Base-by-base conservation (phyloP, 2,797 vertebrate species). In the Cirrhinus mrigala region DNA sequence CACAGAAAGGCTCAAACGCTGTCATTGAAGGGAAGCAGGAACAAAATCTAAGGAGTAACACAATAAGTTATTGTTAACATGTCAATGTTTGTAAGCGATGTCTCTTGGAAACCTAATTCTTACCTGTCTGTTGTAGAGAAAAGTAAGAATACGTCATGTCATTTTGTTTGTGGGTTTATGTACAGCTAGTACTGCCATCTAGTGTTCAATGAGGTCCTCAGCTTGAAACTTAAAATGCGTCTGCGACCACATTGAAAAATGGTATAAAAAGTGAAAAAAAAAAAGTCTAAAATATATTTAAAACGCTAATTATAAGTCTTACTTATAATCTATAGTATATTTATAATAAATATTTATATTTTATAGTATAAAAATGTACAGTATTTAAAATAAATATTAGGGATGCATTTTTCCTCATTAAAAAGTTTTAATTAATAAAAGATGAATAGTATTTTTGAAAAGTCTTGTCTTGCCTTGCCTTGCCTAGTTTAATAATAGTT, bases 181-280 rank as follows among this genome's bases (percentile, higher is more conserved):
- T 22, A n/a, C 16, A 62, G 58, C 46, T 40, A 66, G 60, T 74
- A 62, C 74, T 86, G 86, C 85, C 84, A 68, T 86, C 88, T 85
- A 82, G 79, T 85, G 84, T 82, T 40, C 54, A 60, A 71, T 50
- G 4, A 24, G 56, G 4, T 66, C 52, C 56, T 75, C 3, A 11
- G 37, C 20, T 22, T 69, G 56, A 50, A 40, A 40, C 9, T 16
- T 74, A 46, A 3, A 37, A 37, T 29, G 15, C 14, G 8, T 27
- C 24, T 54, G 73, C 29, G 5, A 37, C 10, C 6, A 75, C 18
- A 37, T 7, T 76, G 50, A 76, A 56, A 76, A n/a, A 2, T 29
- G 29, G 24, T 15, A 11, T 24, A 33, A 1, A 37, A 66, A 33
- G n/a, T n/a, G 7, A 18, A 27, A 16, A 4, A 66, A 66, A 18